These are phyloP conservation scores for Diabrotica virgifera DNA, from an alignment of 1,140 invertebrate genomes.

Conservation along the genomic window DNA sequence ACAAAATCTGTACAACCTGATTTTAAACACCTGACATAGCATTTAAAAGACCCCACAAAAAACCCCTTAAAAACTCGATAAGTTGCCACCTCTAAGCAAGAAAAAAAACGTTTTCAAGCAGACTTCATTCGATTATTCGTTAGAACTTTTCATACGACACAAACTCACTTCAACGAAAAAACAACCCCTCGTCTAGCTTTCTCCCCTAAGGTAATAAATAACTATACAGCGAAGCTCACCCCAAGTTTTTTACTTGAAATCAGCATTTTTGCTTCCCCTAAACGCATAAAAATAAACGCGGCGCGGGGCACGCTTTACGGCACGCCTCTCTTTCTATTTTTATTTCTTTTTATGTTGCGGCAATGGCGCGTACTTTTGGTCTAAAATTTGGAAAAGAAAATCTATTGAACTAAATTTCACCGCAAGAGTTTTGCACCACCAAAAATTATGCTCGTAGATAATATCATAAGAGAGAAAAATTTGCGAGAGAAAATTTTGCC, in stretches of 20 bases:
- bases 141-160: neutral
- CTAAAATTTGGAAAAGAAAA: neutral
- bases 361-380: neutral
- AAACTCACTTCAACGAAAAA: conserved; percentile 5
- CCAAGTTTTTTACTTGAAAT: conserved; percentile 7
- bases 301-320: neutral
- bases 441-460: too few species aligned
- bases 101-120: neutral
- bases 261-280: conserved; percentile 12
- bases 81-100: neutral
- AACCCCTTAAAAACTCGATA: too few species aligned
- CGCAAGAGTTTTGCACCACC: too few species aligned
- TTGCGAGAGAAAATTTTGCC: too few species aligned
- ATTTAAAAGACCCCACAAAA: too few species aligned
- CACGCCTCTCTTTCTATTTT: neutral
- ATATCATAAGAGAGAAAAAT: too few species aligned
- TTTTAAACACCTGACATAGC: too few species aligned
- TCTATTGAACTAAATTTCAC: too few species aligned
- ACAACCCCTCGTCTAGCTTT: conserved; percentile 3
- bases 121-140: neutral
- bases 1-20: too few species aligned
- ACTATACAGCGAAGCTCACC: conserved; percentile 8
- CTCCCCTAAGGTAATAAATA: conserved; percentile 9
- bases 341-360: neutral
- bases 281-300: conserved; percentile 4